Conservation (phyloP, 2,888 invertebrate genomes). For the Acronicta psi region DNA sequence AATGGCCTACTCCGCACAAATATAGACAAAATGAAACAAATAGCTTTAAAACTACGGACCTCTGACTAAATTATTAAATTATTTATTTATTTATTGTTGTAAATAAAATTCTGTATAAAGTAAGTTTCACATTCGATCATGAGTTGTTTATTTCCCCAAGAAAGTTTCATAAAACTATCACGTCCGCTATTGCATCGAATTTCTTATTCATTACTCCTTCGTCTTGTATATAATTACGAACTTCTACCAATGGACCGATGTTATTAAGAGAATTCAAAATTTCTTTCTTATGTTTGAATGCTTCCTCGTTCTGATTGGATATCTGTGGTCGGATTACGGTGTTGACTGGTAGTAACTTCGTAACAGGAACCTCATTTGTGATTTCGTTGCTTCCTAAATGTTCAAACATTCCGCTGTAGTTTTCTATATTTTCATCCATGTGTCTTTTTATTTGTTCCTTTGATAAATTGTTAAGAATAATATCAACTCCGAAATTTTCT, state of each 20-base stretch:
- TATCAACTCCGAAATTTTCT: slow-evolving; percentile 58
- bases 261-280: neutral
- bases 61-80: slow-evolving; percentile 84
- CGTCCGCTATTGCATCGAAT: slow-evolving; percentile 13
- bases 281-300: neutral
- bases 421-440: slow-evolving; percentile 8
- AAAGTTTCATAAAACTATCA: slow-evolving; percentile 40
- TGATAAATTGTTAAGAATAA: slow-evolving; percentile 32
- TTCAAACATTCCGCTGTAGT: slow-evolving; percentile 40
- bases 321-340: slow-evolving; percentile 7
- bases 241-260: neutral
- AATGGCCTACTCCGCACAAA: slow-evolving; percentile 89
- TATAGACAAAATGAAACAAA: slow-evolving; percentile 66
- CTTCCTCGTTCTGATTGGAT: slow-evolving; percentile 1
- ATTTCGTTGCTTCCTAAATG: slow-evolving; percentile 53
- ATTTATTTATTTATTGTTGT: slow-evolving; percentile 84
- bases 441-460: slow-evolving; percentile 4
- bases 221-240: slow-evolving; percentile 33
- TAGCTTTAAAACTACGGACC: slow-evolving; percentile 79
- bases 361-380: slow-evolving; percentile 28
- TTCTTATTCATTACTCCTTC: slow-evolving; percentile 12
- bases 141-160: slow-evolving; percentile 58
- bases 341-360: slow-evolving; percentile 41
- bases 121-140: slow-evolving; percentile 77
- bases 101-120: slow-evolving; percentile 80